Conservation (phyloP, 1,140 invertebrate genomes). For the Tetragnatha versicolor region DNA sequence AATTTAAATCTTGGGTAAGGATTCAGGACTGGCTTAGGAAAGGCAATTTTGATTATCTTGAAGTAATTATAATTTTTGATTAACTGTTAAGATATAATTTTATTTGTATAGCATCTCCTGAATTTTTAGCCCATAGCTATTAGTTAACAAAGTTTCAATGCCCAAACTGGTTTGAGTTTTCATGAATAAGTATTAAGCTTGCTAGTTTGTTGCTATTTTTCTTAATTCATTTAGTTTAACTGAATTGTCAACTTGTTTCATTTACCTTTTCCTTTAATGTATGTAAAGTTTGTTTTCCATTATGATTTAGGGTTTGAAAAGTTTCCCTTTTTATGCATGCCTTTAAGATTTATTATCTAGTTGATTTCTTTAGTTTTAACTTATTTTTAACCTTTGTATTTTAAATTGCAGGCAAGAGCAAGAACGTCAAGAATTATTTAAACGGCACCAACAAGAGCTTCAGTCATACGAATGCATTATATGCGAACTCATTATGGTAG, state of each 20-base stretch:
- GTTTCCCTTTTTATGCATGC: background rate
- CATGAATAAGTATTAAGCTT: no score
- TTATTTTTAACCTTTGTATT: background rate
- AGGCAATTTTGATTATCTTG: no score
- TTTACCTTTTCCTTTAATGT: background rate
- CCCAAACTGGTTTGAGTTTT: no score
- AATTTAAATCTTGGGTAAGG: background rate
- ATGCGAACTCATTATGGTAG: constrained; percentile 31
- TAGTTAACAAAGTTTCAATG: no score
- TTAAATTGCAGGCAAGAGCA: constrained; percentile 44
- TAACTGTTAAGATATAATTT: background rate
- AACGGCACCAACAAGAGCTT: constrained; percentile 50
- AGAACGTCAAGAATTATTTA: constrained; percentile 44
- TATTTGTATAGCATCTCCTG: background rate
- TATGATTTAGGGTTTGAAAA: background rate
- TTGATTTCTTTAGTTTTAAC: background rate
- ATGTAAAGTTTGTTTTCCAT: background rate
- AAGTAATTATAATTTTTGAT: background rate
- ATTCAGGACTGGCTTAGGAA: background rate
- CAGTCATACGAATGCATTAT: constrained; percentile 49
- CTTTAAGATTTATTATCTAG: background rate
- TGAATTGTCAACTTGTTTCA: background rate
- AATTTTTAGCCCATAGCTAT: no score
- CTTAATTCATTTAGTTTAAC: background rate
- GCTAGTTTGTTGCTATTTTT: no score